Evolutionary conservation across 2,797 vertebrate species (phyloP).

Genomic region (Neopelma chrysocephalum): DNA sequence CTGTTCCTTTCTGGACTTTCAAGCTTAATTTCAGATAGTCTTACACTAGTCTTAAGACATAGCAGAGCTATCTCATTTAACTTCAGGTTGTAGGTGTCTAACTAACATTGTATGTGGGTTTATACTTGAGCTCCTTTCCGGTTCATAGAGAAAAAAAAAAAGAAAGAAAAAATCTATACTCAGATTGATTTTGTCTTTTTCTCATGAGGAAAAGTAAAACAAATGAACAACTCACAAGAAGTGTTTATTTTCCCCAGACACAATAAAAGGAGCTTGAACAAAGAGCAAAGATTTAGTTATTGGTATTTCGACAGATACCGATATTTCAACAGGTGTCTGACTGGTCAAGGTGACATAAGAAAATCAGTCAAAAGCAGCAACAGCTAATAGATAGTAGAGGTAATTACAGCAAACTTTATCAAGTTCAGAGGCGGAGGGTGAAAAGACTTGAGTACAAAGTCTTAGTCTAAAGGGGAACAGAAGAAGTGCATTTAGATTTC

Average conservation of each 20-base stretch:
- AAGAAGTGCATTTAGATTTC: neutral
- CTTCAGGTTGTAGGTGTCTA: neutral
- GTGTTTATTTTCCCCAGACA: neutral
- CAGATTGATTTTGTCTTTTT: conserved; percentile 24
- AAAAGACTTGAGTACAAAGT: neutral
- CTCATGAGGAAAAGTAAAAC: neutral
- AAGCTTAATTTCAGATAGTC: neutral
- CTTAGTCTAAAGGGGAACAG: neutral
- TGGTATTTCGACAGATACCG: neutral
- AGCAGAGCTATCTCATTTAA: neutral
- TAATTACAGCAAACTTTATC: neutral
- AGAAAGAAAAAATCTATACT: neutral
- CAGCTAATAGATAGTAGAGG: neutral
- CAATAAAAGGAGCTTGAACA: neutral
- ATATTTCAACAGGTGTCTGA: neutral
- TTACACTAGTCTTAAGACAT: neutral
- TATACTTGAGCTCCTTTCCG: neutral
- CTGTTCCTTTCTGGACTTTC: neutral
- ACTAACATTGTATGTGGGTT: neutral
- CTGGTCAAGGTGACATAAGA: conserved; percentile 1
- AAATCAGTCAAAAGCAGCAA: neutral
- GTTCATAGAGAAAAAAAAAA: neutral
- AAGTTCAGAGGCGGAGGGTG: neutral
- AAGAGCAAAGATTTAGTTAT: neutral
- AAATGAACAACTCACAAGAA: neutral